Evolutionary conservation across 1,140 invertebrate species (phyloP).

Genomic region (Meloidogyne exigua): DNA sequence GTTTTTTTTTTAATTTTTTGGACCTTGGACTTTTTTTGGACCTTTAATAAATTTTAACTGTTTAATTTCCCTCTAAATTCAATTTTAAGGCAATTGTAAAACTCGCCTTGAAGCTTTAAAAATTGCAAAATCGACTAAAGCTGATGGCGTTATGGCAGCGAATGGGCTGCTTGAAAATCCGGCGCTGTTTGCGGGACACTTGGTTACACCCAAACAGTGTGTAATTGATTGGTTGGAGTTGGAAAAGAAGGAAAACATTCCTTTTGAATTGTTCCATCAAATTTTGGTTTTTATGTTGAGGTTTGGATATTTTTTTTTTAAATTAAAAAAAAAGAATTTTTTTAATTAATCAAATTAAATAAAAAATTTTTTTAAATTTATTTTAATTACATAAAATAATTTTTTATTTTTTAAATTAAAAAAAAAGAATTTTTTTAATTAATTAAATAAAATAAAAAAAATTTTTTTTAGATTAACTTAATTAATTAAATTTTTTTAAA

Average conservation of each 20-base stretch:
- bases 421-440: too few species aligned
- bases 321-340: too few species aligned
- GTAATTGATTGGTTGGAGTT: slow-evolving; percentile 75
- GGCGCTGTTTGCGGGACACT: slow-evolving; percentile 76
- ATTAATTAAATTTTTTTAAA: too few species aligned
- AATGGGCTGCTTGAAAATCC: slow-evolving; percentile 85
- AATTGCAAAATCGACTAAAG: slow-evolving; percentile 73
- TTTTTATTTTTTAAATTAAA: not conserved
- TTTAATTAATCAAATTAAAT: not conserved
- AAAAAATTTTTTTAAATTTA: too few species aligned
- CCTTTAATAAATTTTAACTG: too few species aligned
- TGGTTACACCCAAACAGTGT: slow-evolving; percentile 74
- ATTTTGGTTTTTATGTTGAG: slow-evolving; percentile 29
- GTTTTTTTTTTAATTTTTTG: not conserved
- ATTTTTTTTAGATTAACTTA: not conserved
- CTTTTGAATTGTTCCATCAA: slow-evolving; percentile 33
- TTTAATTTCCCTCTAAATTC: too few species aligned
- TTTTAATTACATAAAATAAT: not conserved
- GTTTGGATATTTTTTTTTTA: not conserved
- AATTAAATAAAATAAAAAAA: not conserved
- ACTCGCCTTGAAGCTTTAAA: slow-evolving; percentile 72
- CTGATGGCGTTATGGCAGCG: slow-evolving; percentile 84
- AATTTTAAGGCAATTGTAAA: slow-evolving; percentile 72
- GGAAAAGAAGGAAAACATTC: not conserved
- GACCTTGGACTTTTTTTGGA: too few species aligned